Percentiles rank a stretch among this genome's conserved stretches.
These are phyloP conservation scores for Mustelus asterias DNA, from an alignment of 2,113 vertebrate genomes.

Conservation along the genomic window DNA sequence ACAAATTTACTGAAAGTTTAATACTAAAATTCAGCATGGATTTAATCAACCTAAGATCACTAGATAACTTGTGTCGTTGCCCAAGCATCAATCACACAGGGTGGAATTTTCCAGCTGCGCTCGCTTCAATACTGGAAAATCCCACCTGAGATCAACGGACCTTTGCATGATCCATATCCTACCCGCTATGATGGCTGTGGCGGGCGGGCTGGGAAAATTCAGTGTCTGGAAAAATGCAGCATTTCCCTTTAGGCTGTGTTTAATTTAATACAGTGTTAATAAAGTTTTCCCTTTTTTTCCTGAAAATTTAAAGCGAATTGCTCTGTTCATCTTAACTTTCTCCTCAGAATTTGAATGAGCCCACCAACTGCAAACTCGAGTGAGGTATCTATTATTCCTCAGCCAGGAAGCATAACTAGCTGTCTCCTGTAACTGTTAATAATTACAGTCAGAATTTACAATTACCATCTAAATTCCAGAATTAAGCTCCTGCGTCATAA, in stretches of 20 bases:
- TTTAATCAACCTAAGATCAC: background rate
- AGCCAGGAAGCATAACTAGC: background rate
- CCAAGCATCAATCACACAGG: background rate
- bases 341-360: slow-evolving; percentile 50
- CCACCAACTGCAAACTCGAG: background rate
- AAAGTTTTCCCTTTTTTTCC: background rate
- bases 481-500: background rate
- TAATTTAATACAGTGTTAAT: background rate
- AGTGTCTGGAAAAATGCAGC: background rate
- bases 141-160: too few relatives aligned
- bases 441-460: background rate
- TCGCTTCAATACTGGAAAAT: too few relatives aligned
- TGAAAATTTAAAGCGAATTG: background rate
- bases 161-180: too few relatives aligned
- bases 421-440: background rate
- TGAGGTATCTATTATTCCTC: background rate
- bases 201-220: too few relatives aligned
- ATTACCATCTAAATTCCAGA: background rate
- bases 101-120: too few relatives aligned
- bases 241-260: background rate
- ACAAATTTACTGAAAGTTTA: background rate
- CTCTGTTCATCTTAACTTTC: background rate
- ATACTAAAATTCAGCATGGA: background rate
- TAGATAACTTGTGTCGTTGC: background rate
- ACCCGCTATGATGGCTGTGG: too few relatives aligned